Percentiles rank a stretch among this genome's conserved stretches.
These are phyloP conservation scores for Meloidogyne hapla DNA, from an alignment of 1,140 invertebrate genomes.

Conservation along the genomic window DNA sequence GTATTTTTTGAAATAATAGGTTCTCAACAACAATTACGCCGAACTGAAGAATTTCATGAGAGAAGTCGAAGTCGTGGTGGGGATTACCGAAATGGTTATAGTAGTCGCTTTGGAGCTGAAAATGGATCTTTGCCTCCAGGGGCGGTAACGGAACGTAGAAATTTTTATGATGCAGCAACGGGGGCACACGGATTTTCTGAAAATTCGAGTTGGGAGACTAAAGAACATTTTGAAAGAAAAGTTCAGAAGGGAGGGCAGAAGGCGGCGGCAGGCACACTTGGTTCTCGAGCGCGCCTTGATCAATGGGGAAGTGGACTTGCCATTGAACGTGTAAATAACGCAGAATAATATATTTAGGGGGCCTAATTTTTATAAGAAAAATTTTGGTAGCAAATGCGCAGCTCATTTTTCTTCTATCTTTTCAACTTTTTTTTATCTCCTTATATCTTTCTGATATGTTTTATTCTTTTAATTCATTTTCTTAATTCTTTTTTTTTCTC, in stretches of 20 bases:
- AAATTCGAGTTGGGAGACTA: conserved; percentile 56
- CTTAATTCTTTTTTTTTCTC: too few species aligned
- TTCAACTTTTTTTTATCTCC: too few species aligned
- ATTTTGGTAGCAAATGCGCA: background rate
- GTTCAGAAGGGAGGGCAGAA: conserved; percentile 44
- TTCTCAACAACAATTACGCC: conserved; percentile 27
- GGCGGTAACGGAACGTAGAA: conserved; percentile 22
- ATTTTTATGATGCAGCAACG: conserved; percentile 41
- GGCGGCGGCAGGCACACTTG: background rate
- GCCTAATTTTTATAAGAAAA: background rate
- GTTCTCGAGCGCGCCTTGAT: conserved; percentile 13
- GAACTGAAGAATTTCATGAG: conserved; percentile 5
- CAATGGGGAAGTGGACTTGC: conserved; percentile 16
- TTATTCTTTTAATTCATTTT: too few species aligned
- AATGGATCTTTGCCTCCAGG: conserved; percentile 3
- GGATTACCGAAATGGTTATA: conserved; percentile 40
- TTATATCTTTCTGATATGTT: too few species aligned
- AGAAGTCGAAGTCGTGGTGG: conserved; percentile 23
- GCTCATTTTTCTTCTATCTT: background rate
- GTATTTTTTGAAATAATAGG: background rate
- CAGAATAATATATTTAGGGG: background rate
- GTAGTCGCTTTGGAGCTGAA: background rate
- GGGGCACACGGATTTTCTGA: conserved; percentile 54
- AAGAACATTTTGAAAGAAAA: conserved; percentile 62
- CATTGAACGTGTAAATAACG: conserved; percentile 23